A percentile compares a stretch with the other conserved stretches of the same genome.
Conservation (phyloP, 1,140 invertebrate species). For the Rhizoglyphus robini region DNA sequence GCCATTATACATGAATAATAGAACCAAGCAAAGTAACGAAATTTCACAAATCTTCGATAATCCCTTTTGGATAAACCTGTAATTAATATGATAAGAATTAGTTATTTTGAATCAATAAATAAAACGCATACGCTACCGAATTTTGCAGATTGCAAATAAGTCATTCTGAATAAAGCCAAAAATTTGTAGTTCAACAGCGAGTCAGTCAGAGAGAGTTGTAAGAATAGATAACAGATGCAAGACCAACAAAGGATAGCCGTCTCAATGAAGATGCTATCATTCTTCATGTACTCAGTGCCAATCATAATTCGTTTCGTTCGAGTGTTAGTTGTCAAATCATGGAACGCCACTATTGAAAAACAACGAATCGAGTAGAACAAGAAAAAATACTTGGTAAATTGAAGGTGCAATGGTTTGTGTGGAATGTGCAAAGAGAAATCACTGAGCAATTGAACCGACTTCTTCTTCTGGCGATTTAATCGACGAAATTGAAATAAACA, state of each 20-base stretch:
- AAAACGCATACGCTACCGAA: neutral
- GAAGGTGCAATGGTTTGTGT: neutral
- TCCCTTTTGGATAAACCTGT: no score
- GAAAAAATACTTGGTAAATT: neutral
- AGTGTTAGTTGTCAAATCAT: neutral
- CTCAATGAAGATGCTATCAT: neutral
- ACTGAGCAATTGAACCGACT: no score
- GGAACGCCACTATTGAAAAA: neutral
- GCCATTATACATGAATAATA: no score
- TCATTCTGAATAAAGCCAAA: neutral
- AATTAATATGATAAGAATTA: no score
- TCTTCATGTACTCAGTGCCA: neutral
- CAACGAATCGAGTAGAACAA: neutral
- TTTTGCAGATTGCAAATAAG: neutral
- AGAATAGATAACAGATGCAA: neutral
- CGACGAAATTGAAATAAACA: no score
- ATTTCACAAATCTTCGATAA: neutral
- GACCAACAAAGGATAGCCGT: neutral
- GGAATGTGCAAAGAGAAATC: no score
- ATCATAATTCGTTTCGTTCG: neutral
- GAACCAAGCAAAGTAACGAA: neutral
- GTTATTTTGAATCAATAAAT: no score
- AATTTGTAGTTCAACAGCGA: neutral
- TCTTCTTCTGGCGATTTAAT: no score
- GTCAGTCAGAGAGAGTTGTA: neutral